These are phyloP conservation scores for Cirrhinus molitorella DNA, from an alignment of 2,797 vertebrate species.

Conservation along the genomic window DNA sequence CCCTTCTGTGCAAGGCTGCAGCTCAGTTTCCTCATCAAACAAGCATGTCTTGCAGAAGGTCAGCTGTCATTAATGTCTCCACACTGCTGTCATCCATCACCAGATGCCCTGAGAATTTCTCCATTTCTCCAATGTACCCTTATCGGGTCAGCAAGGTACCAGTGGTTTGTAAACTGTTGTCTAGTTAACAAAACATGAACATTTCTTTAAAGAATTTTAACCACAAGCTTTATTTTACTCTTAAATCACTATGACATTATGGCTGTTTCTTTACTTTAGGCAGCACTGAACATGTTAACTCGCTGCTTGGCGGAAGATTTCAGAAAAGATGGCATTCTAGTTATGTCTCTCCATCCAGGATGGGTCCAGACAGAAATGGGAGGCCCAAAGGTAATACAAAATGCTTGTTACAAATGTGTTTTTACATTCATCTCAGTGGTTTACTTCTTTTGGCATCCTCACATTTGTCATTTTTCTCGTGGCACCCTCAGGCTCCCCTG, in stretches of 20 bases:
- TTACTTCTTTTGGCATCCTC: neutral
- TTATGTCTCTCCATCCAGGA: constrained; percentile 71
- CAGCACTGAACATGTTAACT: constrained; percentile 76
- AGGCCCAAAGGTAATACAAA: constrained; percentile 63
- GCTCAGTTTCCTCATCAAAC: constrained; percentile 61
- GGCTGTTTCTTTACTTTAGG: constrained; percentile 53
- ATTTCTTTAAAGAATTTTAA: neutral
- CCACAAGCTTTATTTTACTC: neutral
- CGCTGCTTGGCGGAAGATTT: constrained; percentile 72
- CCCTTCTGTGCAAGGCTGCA: constrained; percentile 76
- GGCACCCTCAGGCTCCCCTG: constrained; percentile 66
- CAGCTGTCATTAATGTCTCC: constrained; percentile 82
- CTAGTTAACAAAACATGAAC: neutral
- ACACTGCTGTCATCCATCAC: constrained; percentile 72
- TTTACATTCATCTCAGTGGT: neutral
- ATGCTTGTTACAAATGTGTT: neutral
- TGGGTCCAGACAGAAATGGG: constrained; percentile 75
- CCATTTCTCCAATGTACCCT: constrained; percentile 64
- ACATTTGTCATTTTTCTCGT: neutral
- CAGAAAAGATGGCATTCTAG: constrained; percentile 66
- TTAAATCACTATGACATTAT: neutral
- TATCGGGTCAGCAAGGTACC: constrained; percentile 83
- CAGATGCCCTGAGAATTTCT: constrained; percentile 69
- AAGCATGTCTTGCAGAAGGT: constrained; percentile 75
- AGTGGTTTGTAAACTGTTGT: neutral